Evolutionary conservation across 1,140 invertebrate species (phyloP).

Genomic region (Scaptomyza pallida): DNA sequence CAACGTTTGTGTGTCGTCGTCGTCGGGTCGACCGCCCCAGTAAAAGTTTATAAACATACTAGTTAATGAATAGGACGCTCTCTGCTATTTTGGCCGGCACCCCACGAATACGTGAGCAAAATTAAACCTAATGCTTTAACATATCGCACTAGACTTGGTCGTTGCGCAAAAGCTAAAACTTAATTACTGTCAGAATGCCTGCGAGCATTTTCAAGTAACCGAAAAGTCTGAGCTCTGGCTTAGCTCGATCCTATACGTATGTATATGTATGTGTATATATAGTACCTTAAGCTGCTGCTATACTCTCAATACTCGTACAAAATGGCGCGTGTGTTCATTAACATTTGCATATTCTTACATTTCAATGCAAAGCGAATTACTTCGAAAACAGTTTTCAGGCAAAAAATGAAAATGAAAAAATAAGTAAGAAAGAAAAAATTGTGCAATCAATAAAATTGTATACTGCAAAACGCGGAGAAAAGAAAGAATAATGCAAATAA

Average conservation of each 20-base stretch:
- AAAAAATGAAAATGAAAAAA: no score
- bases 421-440: no score
- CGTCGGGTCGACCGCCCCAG: no score
- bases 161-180: background rate
- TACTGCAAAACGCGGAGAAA: background rate
- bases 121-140: background rate
- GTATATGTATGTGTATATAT: no score
- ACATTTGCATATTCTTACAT: constrained; percentile 5
- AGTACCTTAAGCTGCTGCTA: background rate
- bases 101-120: no score
- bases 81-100: no score
- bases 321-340: constrained; percentile 6
- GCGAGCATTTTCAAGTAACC: background rate
- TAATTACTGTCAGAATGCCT: background rate
- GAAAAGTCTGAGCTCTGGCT: background rate
- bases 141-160: background rate
- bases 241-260: background rate
- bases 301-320: background rate
- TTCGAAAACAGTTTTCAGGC: constrained; percentile 6
- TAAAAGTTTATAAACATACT: no score
- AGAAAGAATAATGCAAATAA: constrained; percentile 10
- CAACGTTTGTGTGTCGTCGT: no score
- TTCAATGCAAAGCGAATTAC: constrained; percentile 9
- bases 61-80: no score
- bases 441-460: constrained; percentile 29